A percentile compares a stretch with the other conserved stretches of the same genome.
Evolutionary conservation across 1,140 invertebrate genomes (phyloP).

Genomic region (Achatina immaculata): DNA sequence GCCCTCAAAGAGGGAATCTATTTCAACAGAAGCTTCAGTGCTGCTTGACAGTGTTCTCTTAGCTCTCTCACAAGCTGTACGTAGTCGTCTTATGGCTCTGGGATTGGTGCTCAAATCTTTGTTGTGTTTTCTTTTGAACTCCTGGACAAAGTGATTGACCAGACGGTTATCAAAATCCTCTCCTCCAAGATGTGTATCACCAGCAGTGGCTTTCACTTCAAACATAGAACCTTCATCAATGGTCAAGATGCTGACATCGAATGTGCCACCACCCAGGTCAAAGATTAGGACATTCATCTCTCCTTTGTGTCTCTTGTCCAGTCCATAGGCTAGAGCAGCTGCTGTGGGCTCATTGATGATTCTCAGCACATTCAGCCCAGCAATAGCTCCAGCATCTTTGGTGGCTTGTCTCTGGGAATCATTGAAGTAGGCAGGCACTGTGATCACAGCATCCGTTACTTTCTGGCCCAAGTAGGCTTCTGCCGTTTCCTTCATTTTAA

Average conservation of each 20-base stretch:
- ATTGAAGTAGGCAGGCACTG: constrained; percentile 73
- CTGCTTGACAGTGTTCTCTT: constrained; percentile 72
- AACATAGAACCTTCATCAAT: constrained; percentile 77
- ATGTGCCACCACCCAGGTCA: constrained; percentile 33
- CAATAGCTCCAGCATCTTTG: constrained; percentile 73
- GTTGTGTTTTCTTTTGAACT: constrained; percentile 66
- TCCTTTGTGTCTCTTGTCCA: constrained; percentile 73
- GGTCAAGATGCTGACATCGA: constrained; percentile 62
- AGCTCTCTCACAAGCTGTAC: constrained; percentile 80
- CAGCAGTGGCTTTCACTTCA: constrained; percentile 78
- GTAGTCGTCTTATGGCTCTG: constrained; percentile 67
- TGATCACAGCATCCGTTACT: constrained; percentile 70
- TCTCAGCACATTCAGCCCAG: constrained; percentile 73
- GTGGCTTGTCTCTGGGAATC: constrained; percentile 70
- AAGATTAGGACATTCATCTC: constrained; percentile 61
- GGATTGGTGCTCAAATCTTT: constrained; percentile 59
- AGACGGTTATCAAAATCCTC: constrained; percentile 76
- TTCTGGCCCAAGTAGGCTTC: constrained; percentile 88
- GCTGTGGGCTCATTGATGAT: constrained; percentile 48
- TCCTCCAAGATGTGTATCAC: constrained; percentile 73
- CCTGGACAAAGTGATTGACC: constrained; percentile 87
- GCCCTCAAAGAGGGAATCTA: constrained; percentile 48
- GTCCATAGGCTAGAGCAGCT: constrained; percentile 73
- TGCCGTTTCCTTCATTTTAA: constrained; percentile 90
- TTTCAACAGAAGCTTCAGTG: constrained; percentile 74